These are phyloP conservation scores for Drosophila setifemur DNA, from an alignment of 1,140 invertebrate genomes.

Conservation along the genomic window DNA sequence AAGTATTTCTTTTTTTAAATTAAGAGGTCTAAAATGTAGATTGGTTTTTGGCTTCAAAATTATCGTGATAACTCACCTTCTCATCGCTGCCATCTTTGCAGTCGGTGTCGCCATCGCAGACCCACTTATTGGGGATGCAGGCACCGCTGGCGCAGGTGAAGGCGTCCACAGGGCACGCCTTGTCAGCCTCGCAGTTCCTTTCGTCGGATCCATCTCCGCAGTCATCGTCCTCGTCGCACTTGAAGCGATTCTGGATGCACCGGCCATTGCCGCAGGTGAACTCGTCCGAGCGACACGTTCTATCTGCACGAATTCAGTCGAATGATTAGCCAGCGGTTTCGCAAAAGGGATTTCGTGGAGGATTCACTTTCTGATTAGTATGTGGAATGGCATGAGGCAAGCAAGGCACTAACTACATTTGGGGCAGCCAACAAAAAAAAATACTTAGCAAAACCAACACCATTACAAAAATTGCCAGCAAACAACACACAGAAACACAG, in stretches of 20 bases:
- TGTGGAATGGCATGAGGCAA: conserved; percentile 19
- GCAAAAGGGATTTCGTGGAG: conserved; percentile 2
- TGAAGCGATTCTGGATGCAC: conserved; percentile 93
- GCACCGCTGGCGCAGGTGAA: conserved; percentile 87
- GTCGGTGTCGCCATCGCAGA: conserved; percentile 93
- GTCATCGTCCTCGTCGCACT: conserved; percentile 93
- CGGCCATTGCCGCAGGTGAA: conserved; percentile 95
- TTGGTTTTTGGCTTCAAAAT: neutral
- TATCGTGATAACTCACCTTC: conserved; percentile 83
- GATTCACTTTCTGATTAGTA: conserved; percentile 23
- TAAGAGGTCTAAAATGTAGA: neutral
- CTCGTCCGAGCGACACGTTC: conserved; percentile 93
- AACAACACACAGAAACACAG: too few relatives aligned
- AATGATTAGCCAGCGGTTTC: conserved; percentile 3
- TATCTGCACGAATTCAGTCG: conserved; percentile 84
- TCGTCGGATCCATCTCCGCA: conserved; percentile 93
- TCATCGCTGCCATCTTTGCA: conserved; percentile 92
- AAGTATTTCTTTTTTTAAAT: too few relatives aligned
- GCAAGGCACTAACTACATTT: conserved; percentile 2
- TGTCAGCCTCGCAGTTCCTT: conserved; percentile 87
- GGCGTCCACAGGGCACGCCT: conserved; percentile 86
- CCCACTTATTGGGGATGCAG: conserved; percentile 89
- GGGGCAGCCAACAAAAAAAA: conserved; percentile 10
- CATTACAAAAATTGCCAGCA: conserved; percentile 57
- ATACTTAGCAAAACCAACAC: conserved; percentile 55